A percentile compares a stretch with the other conserved stretches of the same genome.
Evolutionary conservation across 2,888 invertebrate genomes (phyloP).

Genomic region (Meiosimyza decipiens): DNA sequence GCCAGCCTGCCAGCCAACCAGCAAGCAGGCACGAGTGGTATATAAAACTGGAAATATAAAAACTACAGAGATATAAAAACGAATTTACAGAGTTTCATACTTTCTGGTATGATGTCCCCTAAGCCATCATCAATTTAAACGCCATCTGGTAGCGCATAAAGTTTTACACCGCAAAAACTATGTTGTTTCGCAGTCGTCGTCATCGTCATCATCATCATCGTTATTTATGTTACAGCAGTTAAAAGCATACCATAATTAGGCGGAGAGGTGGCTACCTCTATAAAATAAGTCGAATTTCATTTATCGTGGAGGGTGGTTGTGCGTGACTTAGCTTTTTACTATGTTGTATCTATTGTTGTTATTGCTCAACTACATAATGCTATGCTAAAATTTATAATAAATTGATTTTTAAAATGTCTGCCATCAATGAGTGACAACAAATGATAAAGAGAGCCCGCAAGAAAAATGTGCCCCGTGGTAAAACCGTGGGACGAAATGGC

Average conservation of each 20-base stretch:
- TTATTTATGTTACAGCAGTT: neutral
- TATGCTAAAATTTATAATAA: constrained; percentile 3
- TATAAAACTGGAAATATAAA: neutral
- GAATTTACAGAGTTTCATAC: constrained; percentile 8
- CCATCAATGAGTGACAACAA: constrained; percentile 20
- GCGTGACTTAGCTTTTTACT: constrained; percentile 5
- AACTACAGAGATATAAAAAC: neutral
- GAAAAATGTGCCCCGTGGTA: too few relatives aligned
- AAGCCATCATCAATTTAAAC: constrained; percentile 20
- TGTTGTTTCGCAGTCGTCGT: too few relatives aligned
- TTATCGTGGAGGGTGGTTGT: neutral
- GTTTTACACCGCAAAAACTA: neutral
- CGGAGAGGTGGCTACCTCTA: neutral
- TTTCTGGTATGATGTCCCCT: neutral
- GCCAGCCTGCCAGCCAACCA: neutral
- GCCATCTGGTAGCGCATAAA: constrained; percentile 18
- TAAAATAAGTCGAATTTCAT: neutral
- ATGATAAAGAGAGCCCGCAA: neutral
- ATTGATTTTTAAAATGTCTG: constrained; percentile 32
- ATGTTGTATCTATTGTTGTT: neutral
- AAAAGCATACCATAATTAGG: constrained; percentile 22
- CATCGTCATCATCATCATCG: too few relatives aligned
- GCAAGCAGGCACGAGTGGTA: too few relatives aligned
- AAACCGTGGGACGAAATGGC: too few relatives aligned
- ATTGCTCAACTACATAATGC: too few relatives aligned